Base-by-base conservation (phyloP, 2,113 vertebrate genomes). In the Amphiprion percula region DNA sequence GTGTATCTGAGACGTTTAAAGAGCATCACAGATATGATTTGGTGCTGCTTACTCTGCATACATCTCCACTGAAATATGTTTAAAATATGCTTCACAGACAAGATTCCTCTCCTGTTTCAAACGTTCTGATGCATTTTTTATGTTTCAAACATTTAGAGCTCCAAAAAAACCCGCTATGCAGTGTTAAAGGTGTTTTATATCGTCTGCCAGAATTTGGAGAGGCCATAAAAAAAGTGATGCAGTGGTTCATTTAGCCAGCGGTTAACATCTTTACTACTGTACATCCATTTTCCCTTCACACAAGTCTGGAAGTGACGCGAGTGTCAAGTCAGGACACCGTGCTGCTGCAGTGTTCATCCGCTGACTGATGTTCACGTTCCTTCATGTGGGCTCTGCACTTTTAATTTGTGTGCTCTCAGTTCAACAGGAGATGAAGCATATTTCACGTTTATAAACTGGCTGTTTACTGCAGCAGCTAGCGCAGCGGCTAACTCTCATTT, bases 241-340 rank as follows among this genome's bases (percentile, higher is more conserved):
- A 83, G 79, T 55, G 85, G 50, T 81, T 87, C 68, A 86, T 92
- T 91, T 78, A 83, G 78, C 65, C 79, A 49, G 65, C 68, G 81
- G 78, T 89, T 87, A 85, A 86, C 76, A 76, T 88, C 72, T 90
- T 88, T 83, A 87, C 80, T 82, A 79, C 66, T 68, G 50, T 65
- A 59, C 84, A 80, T 89, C 77, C 79, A 77, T 88, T 88, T 68
- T 55, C 56, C 63, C 8, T 17, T 71, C 56, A 47, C 70, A 61
- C 67, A 50, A 63, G 71, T 64, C 68, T 64, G 63, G 14, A 15
- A 44, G 11, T 19, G 68, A 75, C 77, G 56, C 47, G 3, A 62
- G 87, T 58, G 77, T 67, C 63, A 37, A 7, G 33, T 82, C 56
- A 41, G 80, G 85, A 86, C 67, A 33, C 56, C 70, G 64, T 74